These are phyloP conservation scores for Cinclus mexicanus DNA, from an alignment of 2,113 vertebrate species.

Conservation along the genomic window DNA sequence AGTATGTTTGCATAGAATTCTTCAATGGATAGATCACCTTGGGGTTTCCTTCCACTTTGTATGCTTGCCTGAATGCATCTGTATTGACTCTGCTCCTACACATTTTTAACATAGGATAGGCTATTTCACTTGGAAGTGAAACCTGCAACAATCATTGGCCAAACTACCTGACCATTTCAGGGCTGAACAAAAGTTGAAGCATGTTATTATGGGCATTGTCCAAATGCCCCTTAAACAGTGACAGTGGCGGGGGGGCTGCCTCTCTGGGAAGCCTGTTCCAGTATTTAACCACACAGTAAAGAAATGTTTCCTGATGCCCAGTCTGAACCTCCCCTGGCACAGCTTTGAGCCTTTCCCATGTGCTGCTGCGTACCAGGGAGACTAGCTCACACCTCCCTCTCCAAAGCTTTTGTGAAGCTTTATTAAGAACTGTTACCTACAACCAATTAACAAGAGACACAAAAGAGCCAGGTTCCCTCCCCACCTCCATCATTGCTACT, in stretches of 20 bases:
- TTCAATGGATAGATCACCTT: background rate
- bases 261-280: background rate
- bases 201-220: background rate
- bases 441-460: background rate
- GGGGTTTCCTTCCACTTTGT: background rate
- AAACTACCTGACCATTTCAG: background rate
- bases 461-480: background rate
- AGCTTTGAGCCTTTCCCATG: background rate
- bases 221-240: background rate
- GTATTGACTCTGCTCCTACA: background rate
- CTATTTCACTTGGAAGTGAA: background rate
- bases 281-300: background rate
- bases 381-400: background rate
- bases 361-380: background rate
- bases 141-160: accelerated
- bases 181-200: background rate
- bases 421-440: background rate
- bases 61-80: background rate
- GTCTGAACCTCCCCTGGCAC: background rate
- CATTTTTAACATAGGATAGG: background rate
- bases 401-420: background rate
- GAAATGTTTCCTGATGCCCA: background rate
- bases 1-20: background rate
- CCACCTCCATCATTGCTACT: background rate
- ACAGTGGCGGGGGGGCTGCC: background rate